These are phyloP conservation scores for Panzeria rudis DNA, from an alignment of 2,888 invertebrate genomes.

Conservation along the genomic window DNA sequence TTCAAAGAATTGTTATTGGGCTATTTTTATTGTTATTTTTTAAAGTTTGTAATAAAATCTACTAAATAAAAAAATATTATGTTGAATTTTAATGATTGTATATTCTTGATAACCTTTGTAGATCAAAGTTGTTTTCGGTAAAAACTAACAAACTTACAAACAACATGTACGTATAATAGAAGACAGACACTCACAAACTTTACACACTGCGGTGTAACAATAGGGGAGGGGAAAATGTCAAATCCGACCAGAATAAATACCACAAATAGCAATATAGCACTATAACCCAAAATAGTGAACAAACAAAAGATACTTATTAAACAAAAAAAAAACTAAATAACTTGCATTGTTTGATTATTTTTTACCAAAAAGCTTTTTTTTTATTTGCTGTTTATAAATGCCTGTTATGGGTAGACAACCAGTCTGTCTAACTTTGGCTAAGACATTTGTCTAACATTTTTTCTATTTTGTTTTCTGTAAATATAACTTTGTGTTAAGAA, in stretches of 20 bases:
- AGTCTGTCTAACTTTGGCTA: constrained; percentile 68
- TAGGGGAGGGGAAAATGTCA: constrained; percentile 15
- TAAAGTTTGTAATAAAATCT: constrained; percentile 15
- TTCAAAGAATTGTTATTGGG: constrained; percentile 46
- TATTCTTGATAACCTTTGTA: constrained; percentile 71
- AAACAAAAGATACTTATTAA: constrained; percentile 40
- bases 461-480: constrained; percentile 48
- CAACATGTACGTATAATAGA: constrained; percentile 4
- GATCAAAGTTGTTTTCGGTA: constrained; percentile 68
- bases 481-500: constrained; percentile 39
- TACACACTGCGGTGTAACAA: constrained; percentile 19
- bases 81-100: constrained; percentile 67
- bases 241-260: constrained; percentile 62
- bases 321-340: constrained; percentile 50
- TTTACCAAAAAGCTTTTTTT: constrained; percentile 16
- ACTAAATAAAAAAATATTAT: constrained; percentile 37
- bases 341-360: constrained; percentile 59
- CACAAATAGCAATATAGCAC: constrained; percentile 61
- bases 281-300: constrained; percentile 53
- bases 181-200: not conserved
- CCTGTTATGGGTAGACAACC: constrained; percentile 69
- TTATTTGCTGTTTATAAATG: constrained; percentile 56
- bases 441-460: constrained; percentile 35
- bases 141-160: constrained; percentile 49
- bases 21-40: constrained; percentile 3